Evolutionary conservation across 2,888 invertebrate species (phyloP).

Genomic region (Spodoptera exigua): DNA sequence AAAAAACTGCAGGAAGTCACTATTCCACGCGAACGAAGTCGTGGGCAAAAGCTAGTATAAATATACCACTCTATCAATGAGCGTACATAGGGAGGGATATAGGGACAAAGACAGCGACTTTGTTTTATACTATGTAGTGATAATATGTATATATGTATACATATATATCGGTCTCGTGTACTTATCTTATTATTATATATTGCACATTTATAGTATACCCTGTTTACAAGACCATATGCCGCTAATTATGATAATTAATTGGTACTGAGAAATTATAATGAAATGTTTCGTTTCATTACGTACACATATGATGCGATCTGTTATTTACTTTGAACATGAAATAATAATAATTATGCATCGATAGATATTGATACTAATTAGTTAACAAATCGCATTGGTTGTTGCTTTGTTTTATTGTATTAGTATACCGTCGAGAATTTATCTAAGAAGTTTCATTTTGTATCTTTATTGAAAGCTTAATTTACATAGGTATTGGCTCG

Average conservation of each 20-base stretch:
- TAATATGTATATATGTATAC: conserved; percentile 41
- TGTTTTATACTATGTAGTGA: no score
- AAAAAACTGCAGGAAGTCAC: no score
- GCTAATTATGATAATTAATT: conserved; percentile 47
- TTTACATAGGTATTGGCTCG: no score
- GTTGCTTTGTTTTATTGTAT: conserved; percentile 7
- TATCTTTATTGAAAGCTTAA: no score
- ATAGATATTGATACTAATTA: conserved; percentile 22
- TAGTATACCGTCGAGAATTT: not conserved
- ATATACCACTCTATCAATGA: no score
- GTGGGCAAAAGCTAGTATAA: no score
- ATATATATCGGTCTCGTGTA: conserved; percentile 23
- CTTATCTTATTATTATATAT: conserved; percentile 23
- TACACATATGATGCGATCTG: no score
- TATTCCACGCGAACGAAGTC: no score
- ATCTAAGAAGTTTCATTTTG: no score
- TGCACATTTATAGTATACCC: conserved; percentile 24
- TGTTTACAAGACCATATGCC: conserved; percentile 43
- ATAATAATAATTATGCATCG: not conserved
- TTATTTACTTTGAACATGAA: no score
- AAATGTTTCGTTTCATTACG: not conserved
- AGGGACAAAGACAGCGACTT: no score
- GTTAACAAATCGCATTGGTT: conserved; percentile 13
- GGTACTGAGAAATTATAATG: conserved; percentile 25
- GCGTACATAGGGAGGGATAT: no score